Percentiles rank a stretch among this genome's conserved stretches.
These are phyloP conservation scores for Gulo gulo DNA, from an alignment of 2,113 vertebrate species.

Conservation along the genomic window DNA sequence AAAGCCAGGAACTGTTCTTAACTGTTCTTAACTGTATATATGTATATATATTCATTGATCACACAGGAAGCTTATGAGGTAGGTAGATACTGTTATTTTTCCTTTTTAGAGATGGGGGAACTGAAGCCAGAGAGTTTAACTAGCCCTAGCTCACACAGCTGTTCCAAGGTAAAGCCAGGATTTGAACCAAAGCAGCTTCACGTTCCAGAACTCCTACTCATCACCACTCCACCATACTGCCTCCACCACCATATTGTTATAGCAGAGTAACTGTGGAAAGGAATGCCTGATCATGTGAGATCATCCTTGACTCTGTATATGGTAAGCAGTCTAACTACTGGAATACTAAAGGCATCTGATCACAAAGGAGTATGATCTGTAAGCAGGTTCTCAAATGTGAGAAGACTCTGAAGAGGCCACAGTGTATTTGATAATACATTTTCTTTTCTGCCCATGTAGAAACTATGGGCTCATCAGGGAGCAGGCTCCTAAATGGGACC, in stretches of 20 bases:
- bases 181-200: not conserved
- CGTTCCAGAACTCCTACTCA: not conserved
- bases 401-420: not conserved
- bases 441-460: not conserved
- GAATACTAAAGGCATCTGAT: not conserved
- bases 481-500: not conserved
- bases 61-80: not conserved
- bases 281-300: not conserved
- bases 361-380: not conserved
- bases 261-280: not conserved
- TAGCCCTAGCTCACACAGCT: not conserved
- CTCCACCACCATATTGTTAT: not conserved
- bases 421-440: not conserved
- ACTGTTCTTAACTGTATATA: not conserved
- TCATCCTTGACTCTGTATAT: not conserved
- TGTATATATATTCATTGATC: not conserved
- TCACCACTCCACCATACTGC: not conserved
- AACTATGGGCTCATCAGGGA: not conserved
- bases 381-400: not conserved
- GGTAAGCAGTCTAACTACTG: not conserved
- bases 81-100: not conserved
- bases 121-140: not conserved
- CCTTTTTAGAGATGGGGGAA: not conserved
- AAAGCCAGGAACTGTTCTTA: not conserved
- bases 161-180: not conserved